Evolutionary conservation across 2,888 invertebrate species (phyloP).

Genomic region (Drosophila tripunctata): DNA sequence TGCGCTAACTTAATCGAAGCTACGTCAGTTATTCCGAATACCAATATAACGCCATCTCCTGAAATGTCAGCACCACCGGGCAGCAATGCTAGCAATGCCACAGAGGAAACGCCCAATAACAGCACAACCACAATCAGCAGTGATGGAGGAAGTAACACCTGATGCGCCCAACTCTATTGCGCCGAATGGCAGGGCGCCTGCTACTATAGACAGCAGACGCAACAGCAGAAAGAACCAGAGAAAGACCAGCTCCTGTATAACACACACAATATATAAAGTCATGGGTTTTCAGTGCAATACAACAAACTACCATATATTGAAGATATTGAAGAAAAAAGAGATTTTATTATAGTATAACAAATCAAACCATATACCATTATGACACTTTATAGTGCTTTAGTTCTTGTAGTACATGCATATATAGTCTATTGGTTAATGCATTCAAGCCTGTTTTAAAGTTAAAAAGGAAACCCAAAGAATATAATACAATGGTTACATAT

Average conservation of each 20-base stretch:
- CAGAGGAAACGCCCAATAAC: slow-evolving; percentile 49
- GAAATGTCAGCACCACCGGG: slow-evolving; percentile 42
- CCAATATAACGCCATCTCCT: too few species aligned
- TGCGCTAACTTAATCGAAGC: slow-evolving; percentile 79
- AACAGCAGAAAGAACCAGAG: slow-evolving; percentile 37
- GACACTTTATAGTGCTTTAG: slow-evolving; percentile 60
- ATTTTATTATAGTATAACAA: slow-evolving; percentile 38
- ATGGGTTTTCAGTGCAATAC: slow-evolving; percentile 72
- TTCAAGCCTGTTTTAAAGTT: slow-evolving; percentile 36
- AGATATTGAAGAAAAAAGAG: background rate
- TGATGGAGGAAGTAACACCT: slow-evolving; percentile 64
- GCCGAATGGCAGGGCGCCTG: slow-evolving; percentile 67
- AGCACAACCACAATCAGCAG: slow-evolving; percentile 14
- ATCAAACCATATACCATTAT: slow-evolving; percentile 13
- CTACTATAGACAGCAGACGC: slow-evolving; percentile 59
- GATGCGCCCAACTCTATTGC: slow-evolving; percentile 70
- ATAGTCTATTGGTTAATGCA: slow-evolving; percentile 61
- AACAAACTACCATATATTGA: slow-evolving; percentile 67
- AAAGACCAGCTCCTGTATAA: slow-evolving; percentile 54
- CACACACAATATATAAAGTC: slow-evolving; percentile 66
- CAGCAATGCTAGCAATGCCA: slow-evolving; percentile 47
- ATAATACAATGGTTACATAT: slow-evolving; percentile 22
- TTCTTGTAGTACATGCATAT: slow-evolving; percentile 53
- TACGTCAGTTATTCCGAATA: slow-evolving; percentile 15
- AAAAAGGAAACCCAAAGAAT: slow-evolving; percentile 30